Evolutionary conservation across 2,797 vertebrate species (phyloP), one percentile per base, ranked within the genome.

Genomic region (Microtus obscurus): DNA sequence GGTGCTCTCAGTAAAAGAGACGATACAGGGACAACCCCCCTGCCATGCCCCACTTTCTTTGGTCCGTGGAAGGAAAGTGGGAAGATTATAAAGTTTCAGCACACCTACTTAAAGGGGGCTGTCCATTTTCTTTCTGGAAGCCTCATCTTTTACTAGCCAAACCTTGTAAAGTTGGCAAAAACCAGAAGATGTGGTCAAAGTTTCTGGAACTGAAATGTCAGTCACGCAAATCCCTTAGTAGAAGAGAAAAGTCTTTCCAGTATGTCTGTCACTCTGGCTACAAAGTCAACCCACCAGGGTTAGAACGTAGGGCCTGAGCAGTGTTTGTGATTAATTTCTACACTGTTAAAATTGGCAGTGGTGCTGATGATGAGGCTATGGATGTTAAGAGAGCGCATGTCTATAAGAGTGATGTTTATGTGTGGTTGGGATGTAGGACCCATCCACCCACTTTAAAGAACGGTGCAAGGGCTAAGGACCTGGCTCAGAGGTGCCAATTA

Each of bases 241-340:
- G 65, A 91, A 69, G 25, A 86, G 25, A 86, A 51, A 69, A 80
- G 31, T 23, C 67, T 90, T 94, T 79, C 81, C 48, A 81, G 45
- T 59, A 45, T 51, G 51, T 82, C 37, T 51, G 51, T 82, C 37
- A 48, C 1, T 23, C 56, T 17, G 34, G 65, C 63, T 79, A 87
- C 59, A 43, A 77, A 87, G 76, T 21, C 69, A 67, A 48, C 17
- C 16, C 56, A 13, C 43, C 21, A 29, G 48, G 23, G 43, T 69
- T 86, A 71, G 65, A 92, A 76, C 23, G 71, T 5, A 29, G 48
- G 63, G 78, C 14, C 56, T 69, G 40, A 65, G 73, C 67, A 74
- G 43, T 78, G 89, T 94, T 89, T 65, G 83, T 80, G 89, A 93
- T 48, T 10, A 43, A 34, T 76, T 86, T 87, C 86, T 65, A 93